Base-by-base conservation (phyloP, 2,113 vertebrate genomes). In the Benitochromis conjunctus region DNA sequence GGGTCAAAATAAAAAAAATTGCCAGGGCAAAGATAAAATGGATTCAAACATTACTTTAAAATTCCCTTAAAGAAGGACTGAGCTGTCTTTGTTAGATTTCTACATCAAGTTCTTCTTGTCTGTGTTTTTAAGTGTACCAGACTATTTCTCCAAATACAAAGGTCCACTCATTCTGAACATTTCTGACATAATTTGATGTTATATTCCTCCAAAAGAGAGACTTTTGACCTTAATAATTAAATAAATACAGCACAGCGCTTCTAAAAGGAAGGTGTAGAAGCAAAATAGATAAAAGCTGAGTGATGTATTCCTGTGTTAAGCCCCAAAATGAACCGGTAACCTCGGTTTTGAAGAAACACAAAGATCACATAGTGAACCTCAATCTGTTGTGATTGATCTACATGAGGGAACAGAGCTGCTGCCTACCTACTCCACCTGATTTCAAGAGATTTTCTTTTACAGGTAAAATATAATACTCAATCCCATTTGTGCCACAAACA, bases 251-350 rank as follows among this genome's bases (percentile, higher is more conserved):
- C 53, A 91, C 53, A 82, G 51, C 38, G 1, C 56, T 53, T 80
- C 19, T 9, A n/a, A 64, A 66, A 81, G 10, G 3, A 78, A 71
- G 34, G 7, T 2, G 16, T 10, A 10, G 38, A 43, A n/a, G 46
- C 69, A 38, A 34, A 90, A 94, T 84, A 94, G 91, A 94, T 91
- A 88, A 94, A 76, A 77, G 66, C 13, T 21, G 34, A 34, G 48
- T 81, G 69, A 54, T 58, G 24, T 62, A 6, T 58, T 90, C 12
- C 11, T 29, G 29, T 24, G 46, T 84, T 12, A 81, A 84, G 48
- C 55, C 53, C 56, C 24, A 21, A 19, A 48, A 88, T 6, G 12
- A 88, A 86, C 38, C 9, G 53, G 43, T 24, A 24, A 84, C 26
- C 69, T 21, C 14, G 1, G n/a, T 76, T n/a, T 77, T 46, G n/a